These are phyloP conservation scores for Thalassoma bifasciatum DNA, from an alignment of 2,113 vertebrate species.

Conservation along the genomic window DNA sequence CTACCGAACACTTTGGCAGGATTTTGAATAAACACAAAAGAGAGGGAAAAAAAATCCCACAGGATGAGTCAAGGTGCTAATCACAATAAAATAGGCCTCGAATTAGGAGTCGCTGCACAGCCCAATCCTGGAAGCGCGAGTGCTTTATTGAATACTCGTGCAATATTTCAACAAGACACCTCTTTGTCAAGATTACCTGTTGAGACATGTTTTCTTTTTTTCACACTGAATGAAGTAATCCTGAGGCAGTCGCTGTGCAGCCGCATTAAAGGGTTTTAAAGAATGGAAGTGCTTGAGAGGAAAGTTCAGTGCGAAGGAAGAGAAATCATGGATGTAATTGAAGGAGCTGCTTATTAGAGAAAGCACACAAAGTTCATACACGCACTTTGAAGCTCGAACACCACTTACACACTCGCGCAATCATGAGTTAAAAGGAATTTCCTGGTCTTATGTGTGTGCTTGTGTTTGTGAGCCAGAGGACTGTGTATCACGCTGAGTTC, in stretches of 20 bases:
- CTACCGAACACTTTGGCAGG: constrained; percentile 8
- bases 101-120: constrained; percentile 34
- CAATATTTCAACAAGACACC: constrained; percentile 37
- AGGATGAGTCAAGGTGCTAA: constrained; percentile 46
- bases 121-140: background rate
- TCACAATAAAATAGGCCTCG: constrained; percentile 47
- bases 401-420: background rate
- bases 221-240: constrained; percentile 54
- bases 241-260: constrained; percentile 18
- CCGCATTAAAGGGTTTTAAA: constrained; percentile 19
- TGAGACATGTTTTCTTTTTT: constrained; percentile 48
- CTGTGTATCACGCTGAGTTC: constrained; percentile 56
- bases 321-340: constrained; percentile 5
- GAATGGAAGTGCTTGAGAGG: constrained; percentile 30
- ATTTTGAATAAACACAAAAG: constrained; percentile 40
- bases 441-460: background rate
- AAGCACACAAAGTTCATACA: background rate
- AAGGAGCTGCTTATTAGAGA: constrained; percentile 15
- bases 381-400: background rate
- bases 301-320: constrained; percentile 23
- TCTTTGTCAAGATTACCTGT: constrained; percentile 53
- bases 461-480: constrained; percentile 33
- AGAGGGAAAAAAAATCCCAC: constrained; percentile 13
- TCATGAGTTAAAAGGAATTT: constrained; percentile 31
- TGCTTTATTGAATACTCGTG: constrained; percentile 36